Evolutionary conservation across 2,888 invertebrate species (phyloP).

Genomic region (Microctonus hyperodae): DNA sequence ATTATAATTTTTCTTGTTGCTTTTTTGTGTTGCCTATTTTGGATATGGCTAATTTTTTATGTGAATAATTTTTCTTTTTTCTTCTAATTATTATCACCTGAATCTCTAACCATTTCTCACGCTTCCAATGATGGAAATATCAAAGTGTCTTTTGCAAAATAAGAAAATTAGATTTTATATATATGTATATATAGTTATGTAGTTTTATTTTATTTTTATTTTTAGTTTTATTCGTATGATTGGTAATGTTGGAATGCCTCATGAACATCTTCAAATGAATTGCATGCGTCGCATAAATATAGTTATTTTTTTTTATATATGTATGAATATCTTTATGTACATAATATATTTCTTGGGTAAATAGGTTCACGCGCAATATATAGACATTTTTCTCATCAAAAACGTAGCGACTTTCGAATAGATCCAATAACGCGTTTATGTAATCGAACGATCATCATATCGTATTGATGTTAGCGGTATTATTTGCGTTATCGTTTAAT

Average conservation of each 20-base stretch:
- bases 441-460: slow-evolving; percentile 21
- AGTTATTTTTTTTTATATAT: neutral
- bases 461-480: slow-evolving; percentile 4
- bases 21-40: neutral
- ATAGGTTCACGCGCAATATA: neutral
- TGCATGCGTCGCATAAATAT: neutral
- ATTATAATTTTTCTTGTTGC: neutral
- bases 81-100: neutral
- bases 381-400: neutral
- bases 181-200: neutral
- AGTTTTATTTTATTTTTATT: neutral
- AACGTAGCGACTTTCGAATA: slow-evolving; percentile 9
- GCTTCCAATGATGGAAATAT: neutral
- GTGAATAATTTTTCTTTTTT: neutral
- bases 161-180: neutral
- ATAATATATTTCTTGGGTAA: neutral
- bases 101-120: neutral
- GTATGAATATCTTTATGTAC: neutral
- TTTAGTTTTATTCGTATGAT: neutral
- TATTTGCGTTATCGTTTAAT: slow-evolving; percentile 16
- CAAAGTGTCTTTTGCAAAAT: neutral
- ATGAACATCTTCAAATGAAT: neutral
- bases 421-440: slow-evolving; percentile 15
- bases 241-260: neutral
- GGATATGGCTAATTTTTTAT: neutral